Conservation (phyloP, 2,113 vertebrate genomes). For the Pogona vitticeps region DNA sequence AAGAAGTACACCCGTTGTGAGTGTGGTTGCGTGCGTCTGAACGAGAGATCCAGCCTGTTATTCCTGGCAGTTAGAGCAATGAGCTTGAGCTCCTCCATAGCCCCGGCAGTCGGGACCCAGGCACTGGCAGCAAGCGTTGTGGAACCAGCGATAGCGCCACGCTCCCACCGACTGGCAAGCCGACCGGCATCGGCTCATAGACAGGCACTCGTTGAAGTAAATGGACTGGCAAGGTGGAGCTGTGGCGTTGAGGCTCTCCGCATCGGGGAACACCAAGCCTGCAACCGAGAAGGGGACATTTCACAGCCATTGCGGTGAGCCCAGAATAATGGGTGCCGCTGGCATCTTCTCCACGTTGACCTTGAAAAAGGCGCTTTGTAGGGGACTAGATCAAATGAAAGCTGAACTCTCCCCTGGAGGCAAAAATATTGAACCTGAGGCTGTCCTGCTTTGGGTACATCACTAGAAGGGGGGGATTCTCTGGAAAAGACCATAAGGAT, state of each 20-base stretch:
- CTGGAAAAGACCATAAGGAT: no score
- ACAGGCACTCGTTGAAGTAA: constrained; percentile 37
- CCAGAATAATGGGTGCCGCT: not conserved
- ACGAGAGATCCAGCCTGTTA: not conserved
- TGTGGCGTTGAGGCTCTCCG: not conserved
- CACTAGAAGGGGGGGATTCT: no score
- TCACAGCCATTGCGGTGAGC: no score
- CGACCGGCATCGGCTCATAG: constrained; percentile 22
- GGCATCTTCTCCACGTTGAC: no score
- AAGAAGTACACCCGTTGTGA: no score
- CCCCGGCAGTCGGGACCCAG: constrained; percentile 32
- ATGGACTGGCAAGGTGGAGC: constrained; percentile 12
- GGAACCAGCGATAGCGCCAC: constrained; percentile 39
- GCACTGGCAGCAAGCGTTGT: constrained; percentile 28
- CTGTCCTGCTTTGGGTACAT: no score
- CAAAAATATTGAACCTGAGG: no score
- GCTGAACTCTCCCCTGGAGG: no score
- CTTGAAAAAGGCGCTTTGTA: no score
- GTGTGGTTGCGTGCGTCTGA: not conserved
- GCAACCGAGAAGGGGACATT: not conserved
- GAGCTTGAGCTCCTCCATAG: not conserved
- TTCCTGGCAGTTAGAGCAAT: constrained; percentile 12
- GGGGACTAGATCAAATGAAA: no score
- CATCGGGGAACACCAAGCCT: not conserved
- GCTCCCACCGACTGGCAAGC: constrained; percentile 30